phyloP scores from a whole-genome alignment of 1,140 invertebrate species.

The Plectus sambesii region DNA sequence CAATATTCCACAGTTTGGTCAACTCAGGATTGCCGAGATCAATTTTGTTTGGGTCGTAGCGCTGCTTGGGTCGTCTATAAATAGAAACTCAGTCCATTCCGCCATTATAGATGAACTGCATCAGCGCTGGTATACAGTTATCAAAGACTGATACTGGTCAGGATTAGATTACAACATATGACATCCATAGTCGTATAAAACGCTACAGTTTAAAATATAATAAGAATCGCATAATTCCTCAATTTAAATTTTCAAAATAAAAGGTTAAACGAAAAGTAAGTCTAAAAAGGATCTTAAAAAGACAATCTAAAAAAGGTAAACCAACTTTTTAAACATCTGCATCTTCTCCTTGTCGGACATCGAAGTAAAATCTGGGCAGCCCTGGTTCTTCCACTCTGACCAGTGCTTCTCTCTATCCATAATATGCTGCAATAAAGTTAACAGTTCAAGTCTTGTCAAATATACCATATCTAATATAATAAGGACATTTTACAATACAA shows the following conservation, averaged over 20 bases:
- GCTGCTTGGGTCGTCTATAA: slow-evolving; percentile 11
- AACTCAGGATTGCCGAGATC: slow-evolving; percentile 61
- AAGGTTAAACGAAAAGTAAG: no score
- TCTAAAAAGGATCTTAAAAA: no score
- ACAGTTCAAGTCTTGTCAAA: slow-evolving; percentile 10
- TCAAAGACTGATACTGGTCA: no score
- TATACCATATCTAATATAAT: slow-evolving; percentile 1
- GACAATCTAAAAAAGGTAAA: background rate
- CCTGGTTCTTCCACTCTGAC: slow-evolving; percentile 97
- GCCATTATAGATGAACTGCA: slow-evolving; percentile 55
- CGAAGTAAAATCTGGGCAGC: slow-evolving; percentile 62
- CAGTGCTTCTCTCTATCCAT: slow-evolving; percentile 72
- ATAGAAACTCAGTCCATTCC: slow-evolving; percentile 47
- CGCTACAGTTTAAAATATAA: no score
- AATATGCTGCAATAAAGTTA: slow-evolving; percentile 54
- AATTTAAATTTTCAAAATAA: no score
- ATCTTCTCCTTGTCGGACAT: slow-evolving; percentile 44
- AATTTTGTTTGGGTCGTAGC: slow-evolving; percentile 22
- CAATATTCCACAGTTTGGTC: slow-evolving; percentile 84
- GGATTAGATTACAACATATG: no score
- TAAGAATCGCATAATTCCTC: no score
- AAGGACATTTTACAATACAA: slow-evolving; percentile 12
- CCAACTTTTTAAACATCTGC: slow-evolving; percentile 4
- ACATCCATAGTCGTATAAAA: no score
- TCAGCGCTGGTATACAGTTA: slow-evolving; percentile 1